Evolutionary conservation across 1,140 invertebrate genomes (phyloP).

Genomic region (Trypoxylus dichotomus): DNA sequence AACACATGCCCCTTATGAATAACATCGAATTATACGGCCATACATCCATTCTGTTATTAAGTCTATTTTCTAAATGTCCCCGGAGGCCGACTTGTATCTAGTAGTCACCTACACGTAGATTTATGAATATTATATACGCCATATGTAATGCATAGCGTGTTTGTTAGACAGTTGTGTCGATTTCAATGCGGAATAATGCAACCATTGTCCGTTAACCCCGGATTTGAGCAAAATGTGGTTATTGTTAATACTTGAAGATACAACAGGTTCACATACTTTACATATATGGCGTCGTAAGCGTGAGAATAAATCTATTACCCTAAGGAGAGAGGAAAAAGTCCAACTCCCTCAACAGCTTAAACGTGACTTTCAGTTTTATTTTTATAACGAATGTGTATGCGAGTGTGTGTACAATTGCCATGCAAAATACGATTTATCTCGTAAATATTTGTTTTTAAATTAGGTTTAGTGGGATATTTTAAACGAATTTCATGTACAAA

Average conservation of each 20-base stretch:
- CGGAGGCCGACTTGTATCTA: not conserved
- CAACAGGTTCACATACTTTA: constrained; percentile 21
- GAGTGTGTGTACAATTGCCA: not conserved
- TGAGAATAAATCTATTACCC: constrained; percentile 20
- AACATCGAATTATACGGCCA: not conserved
- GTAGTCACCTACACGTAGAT: not conserved
- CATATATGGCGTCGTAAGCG: not conserved
- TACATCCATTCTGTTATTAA: not conserved
- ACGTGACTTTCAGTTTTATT: not conserved
- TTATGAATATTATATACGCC: constrained; percentile 20
- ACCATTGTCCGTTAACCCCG: constrained; percentile 3
- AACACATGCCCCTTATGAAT: not conserved
- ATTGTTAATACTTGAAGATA: constrained; percentile 7
- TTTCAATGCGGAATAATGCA: not conserved
- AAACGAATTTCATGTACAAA: too few relatives aligned
- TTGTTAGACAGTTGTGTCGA: not conserved
- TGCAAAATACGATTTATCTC: not conserved
- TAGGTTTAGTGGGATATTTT: too few relatives aligned
- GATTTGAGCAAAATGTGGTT: not conserved
- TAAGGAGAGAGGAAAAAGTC: not conserved
- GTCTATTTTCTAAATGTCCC: not conserved
- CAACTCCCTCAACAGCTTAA: not conserved
- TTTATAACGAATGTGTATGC: not conserved
- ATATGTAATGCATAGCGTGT: not conserved
- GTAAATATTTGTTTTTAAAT: too few relatives aligned